Conservation (phyloP, 2,113 vertebrate genomes). For the Labrus mixtus region DNA sequence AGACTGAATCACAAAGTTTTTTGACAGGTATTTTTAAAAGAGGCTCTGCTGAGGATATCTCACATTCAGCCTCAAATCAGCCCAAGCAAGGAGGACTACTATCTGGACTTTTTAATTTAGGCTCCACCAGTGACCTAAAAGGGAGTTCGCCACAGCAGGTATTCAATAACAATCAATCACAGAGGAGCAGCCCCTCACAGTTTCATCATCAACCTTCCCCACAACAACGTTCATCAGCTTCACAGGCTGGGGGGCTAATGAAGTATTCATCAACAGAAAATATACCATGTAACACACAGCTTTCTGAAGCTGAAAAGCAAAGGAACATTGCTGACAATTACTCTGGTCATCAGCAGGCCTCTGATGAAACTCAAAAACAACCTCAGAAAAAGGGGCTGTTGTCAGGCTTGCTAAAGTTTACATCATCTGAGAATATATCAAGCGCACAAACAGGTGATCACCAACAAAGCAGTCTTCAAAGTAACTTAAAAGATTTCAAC, state of each 20-base stretch:
- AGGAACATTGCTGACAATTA: slow-evolving; percentile 17
- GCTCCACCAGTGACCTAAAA: slow-evolving; percentile 69
- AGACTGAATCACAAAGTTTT: slow-evolving; percentile 67
- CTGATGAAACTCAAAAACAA: slow-evolving; percentile 48
- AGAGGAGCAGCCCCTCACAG: slow-evolving; percentile 36
- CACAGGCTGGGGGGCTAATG: slow-evolving; percentile 68
- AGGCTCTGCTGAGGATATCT: slow-evolving; percentile 48
- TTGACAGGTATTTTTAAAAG: slow-evolving; percentile 80
- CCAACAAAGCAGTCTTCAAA: slow-evolving; percentile 26
- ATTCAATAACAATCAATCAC: slow-evolving; percentile 53
- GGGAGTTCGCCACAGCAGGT: slow-evolving; percentile 48
- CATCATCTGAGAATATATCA: slow-evolving; percentile 66
- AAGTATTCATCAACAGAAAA: slow-evolving; percentile 86
- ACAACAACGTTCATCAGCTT: slow-evolving; percentile 55
- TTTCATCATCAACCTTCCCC: slow-evolving; percentile 28
- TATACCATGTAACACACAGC: slow-evolving; percentile 49
- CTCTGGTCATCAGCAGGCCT: slow-evolving; percentile 41
- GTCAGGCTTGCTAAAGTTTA: slow-evolving; percentile 77
- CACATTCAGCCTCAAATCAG: slow-evolving; percentile 52
- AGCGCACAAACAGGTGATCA: slow-evolving; percentile 59
- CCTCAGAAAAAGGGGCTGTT: slow-evolving; percentile 75
- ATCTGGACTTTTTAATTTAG: slow-evolving; percentile 79
- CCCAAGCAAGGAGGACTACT: slow-evolving; percentile 78
- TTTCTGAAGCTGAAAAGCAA: slow-evolving; percentile 48
- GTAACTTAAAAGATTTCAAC: slow-evolving; percentile 30